Conservation (phyloP, 2,888 invertebrate species). For the Pediacus dermestoides region DNA sequence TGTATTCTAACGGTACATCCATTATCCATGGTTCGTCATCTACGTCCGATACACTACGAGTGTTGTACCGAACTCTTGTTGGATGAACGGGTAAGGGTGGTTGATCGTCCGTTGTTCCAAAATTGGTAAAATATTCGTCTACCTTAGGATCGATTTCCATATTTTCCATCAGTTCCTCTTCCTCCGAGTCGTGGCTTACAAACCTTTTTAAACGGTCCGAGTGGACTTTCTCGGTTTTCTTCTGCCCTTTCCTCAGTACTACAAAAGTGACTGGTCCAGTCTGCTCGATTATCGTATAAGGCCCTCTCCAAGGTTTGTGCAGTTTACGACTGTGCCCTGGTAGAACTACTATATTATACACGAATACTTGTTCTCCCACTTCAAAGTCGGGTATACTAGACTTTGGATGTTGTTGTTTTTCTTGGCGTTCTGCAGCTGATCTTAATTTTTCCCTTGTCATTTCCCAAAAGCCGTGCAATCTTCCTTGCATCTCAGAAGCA, state of each 20-base stretch:
- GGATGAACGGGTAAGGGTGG: too few species aligned
- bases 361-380: slow-evolving; percentile 19
- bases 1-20: too few species aligned
- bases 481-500: slow-evolving; percentile 6
- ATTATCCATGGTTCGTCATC: too few species aligned
- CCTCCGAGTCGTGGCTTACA: too few species aligned
- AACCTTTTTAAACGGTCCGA: background rate
- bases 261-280: slow-evolving; percentile 8
- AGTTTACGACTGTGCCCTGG: slow-evolving; percentile 15
- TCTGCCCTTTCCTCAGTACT: too few species aligned
- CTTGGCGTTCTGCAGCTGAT: slow-evolving; percentile 10
- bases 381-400: slow-evolving; percentile 7
- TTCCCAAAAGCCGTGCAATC: slow-evolving; percentile 7
- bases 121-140: too few species aligned
- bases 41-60: too few species aligned
- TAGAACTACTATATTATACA: slow-evolving; percentile 13
- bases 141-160: too few species aligned
- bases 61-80: too few species aligned
- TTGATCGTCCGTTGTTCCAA: too few species aligned
- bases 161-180: too few species aligned
- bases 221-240: background rate
- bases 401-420: slow-evolving; percentile 13
- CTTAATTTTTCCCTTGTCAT: background rate
- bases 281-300: slow-evolving; percentile 11
- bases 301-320: slow-evolving; percentile 14